Evolutionary conservation across 2,113 vertebrate species (phyloP), one percentile per base, ranked within the genome.

Genomic region (Syrrhaptes paradoxus): DNA sequence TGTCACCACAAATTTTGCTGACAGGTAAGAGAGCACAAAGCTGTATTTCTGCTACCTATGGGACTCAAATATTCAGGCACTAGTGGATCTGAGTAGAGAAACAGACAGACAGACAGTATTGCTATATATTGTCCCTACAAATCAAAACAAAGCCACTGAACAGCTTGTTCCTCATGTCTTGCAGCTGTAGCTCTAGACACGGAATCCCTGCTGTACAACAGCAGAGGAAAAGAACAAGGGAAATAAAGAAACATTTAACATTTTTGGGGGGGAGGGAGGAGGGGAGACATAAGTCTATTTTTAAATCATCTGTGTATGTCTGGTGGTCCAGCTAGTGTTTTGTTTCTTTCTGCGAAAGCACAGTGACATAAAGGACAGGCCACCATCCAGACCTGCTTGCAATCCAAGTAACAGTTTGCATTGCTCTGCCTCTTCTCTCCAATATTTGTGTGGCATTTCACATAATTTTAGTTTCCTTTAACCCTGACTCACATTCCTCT

Each of bases 151-250:
- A 88, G 59, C 17, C 13, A 91, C 81, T 34, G 63, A 90, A 81
- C 36, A 72, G 31, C 45, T 90, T 95, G 90, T 85, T 82, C 48
- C 63, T 85, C 34, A 9, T 22, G 9, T 85, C 76, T 76, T 92
- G 62, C 96, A 96, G 95, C 94, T 97, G 95, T 80, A 97, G 87
- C 32, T 85, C 54, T 24, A 97, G 79, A 95, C 66, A 66, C 19
- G 87, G 58, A 92, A 87, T 89, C 66, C 67, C 91, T 62, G 84
- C 81, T 54, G 55, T 51, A 84, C 21, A 84, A 91, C n/a, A 71
- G 34, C 65, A 77, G 36, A 91, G 13, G 41, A 72, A 90, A 95
- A 34, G 28, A 95, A 34, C 17, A 86, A 68, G 36, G 32, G 19
- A 76, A 58, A 61, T 41, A 45, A 66, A 78, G 28, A 76, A 34